These are phyloP conservation scores for Amphipoea oculea DNA, from an alignment of 2,888 invertebrate species.

Conservation along the genomic window DNA sequence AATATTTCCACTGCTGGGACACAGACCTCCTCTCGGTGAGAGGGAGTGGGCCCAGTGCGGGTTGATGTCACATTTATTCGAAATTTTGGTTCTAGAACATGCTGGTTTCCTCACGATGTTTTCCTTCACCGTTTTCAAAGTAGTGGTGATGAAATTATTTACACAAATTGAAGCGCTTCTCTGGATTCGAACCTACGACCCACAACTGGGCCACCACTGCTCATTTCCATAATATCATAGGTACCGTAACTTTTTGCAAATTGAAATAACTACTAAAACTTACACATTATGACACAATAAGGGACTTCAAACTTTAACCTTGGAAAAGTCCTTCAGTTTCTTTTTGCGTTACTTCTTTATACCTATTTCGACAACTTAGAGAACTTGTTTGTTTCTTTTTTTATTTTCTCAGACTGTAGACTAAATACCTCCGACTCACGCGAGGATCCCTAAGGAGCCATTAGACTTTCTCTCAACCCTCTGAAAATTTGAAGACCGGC, in stretches of 20 bases:
- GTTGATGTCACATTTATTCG: too few species aligned
- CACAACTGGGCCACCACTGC: too few species aligned
- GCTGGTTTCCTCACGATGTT: too few species aligned
- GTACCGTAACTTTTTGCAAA: background rate
- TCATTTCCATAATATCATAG: background rate
- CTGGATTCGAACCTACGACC: too few species aligned
- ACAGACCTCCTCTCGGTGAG: too few species aligned
- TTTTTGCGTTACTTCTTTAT: background rate
- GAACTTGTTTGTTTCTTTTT: background rate
- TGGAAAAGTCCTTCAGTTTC: background rate
- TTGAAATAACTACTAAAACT: background rate
- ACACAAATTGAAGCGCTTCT: too few species aligned
- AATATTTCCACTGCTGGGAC: too few species aligned
- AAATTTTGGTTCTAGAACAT: background rate
- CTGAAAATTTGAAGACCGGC: background rate
- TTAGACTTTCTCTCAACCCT: slow-evolving; percentile 7
- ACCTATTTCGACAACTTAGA: background rate
- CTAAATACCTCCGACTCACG: background rate
- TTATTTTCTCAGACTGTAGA: slow-evolving; percentile 4
- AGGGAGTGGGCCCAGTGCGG: too few species aligned
- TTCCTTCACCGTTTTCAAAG: too few species aligned
- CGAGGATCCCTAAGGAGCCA: background rate
- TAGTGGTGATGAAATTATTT: too few species aligned
- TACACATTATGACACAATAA: background rate
- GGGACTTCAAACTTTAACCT: background rate